These are phyloP conservation scores for Quadroppia sp. DNA, from an alignment of 2,888 invertebrate genomes.

Conservation along the genomic window DNA sequence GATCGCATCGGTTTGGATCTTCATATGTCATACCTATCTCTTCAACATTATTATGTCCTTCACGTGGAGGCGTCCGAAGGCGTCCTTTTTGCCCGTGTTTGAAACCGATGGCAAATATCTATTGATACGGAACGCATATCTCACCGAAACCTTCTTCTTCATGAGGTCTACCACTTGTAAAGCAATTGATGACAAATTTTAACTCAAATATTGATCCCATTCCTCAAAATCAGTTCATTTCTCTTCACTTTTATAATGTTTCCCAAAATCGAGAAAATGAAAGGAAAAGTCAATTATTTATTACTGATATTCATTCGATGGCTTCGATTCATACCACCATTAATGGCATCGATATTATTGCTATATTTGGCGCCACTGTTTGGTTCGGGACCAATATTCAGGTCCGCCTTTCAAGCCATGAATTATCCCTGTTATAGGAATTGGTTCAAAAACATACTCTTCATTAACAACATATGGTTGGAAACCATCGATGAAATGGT, in stretches of 20 bases:
- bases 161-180: background rate
- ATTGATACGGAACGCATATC: background rate
- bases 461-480: background rate
- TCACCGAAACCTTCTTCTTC: background rate
- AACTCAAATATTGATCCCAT: background rate
- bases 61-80: background rate
- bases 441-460: background rate
- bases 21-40: background rate
- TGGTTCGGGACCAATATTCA: slow-evolving; percentile 1
- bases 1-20: background rate
- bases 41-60: background rate
- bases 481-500: slow-evolving; percentile 1
- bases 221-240: background rate
- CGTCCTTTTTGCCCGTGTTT: background rate
- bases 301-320: background rate
- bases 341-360: background rate
- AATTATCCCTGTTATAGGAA: slow-evolving; percentile 1
- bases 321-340: slow-evolving; percentile 1
- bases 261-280: background rate
- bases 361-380: background rate
- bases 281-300: background rate
- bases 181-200: no score
- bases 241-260: slow-evolving; percentile 1
- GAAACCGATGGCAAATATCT: background rate
- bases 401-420: background rate